phyloP scores from a whole-genome alignment of 2,113 vertebrate genomes.

The Sphyrna mokarran region DNA sequence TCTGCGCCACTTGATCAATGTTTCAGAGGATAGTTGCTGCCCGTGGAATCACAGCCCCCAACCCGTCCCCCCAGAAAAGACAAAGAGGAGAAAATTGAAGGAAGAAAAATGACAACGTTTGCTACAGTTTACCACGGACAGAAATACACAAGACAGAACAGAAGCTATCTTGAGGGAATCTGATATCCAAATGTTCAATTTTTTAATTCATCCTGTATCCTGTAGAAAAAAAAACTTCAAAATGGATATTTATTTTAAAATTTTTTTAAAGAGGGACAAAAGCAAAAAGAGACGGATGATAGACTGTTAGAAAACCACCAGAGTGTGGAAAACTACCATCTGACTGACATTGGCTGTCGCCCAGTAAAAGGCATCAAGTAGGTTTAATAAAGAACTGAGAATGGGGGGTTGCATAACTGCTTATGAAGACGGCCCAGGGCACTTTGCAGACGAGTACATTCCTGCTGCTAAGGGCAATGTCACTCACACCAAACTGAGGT shows the following conservation, averaged over 20 bases:
- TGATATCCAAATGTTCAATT: not conserved
- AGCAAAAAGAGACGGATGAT: not conserved
- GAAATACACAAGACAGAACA: not conserved
- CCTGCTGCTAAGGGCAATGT: conserved; percentile 1
- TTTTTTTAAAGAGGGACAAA: not conserved
- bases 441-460: not conserved
- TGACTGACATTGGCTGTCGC: conserved; percentile 19
- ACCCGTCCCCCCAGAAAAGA: too few relatives aligned
- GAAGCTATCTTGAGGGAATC: not conserved
- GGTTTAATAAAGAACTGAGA: conserved; percentile 25
- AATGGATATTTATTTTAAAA: not conserved
- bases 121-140: not conserved
- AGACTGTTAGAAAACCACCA: not conserved
- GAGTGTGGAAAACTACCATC: not conserved
- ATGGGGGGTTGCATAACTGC: conserved; percentile 3
- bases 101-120: not conserved
- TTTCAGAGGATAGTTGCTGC: not conserved
- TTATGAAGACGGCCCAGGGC: not conserved
- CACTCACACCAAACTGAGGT: conserved; percentile 6
- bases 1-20: not conserved
- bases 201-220: not conserved
- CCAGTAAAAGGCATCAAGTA: not conserved
- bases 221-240: not conserved
- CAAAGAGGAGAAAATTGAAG: not conserved
- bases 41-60: not conserved